Evolutionary conservation across 2,888 invertebrate genomes (phyloP).

Genomic region (Macaria liturata): DNA sequence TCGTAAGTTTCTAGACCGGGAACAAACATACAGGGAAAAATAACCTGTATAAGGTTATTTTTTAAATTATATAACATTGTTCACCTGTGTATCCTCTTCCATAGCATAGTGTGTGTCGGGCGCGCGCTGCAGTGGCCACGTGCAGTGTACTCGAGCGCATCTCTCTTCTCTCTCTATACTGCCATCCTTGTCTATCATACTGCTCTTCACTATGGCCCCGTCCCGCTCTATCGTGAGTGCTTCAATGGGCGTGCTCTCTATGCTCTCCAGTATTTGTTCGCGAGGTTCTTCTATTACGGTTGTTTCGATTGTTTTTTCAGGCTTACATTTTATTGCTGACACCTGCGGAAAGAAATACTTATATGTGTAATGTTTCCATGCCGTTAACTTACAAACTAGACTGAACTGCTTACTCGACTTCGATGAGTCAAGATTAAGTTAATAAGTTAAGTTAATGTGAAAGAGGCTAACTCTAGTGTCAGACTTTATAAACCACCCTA

Average conservation of each 20-base stretch:
- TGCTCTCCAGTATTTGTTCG: neutral
- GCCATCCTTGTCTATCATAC: neutral
- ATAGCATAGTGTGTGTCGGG: slow-evolving; percentile 35
- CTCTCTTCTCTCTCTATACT: slow-evolving; percentile 31
- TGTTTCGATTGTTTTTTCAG: neutral
- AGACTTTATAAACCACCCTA: too few relatives aligned
- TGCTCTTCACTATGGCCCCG: neutral
- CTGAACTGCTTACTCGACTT: too few relatives aligned
- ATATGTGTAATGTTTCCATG: too few relatives aligned
- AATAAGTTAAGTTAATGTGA: too few relatives aligned
- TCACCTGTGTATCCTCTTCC: slow-evolving; percentile 56
- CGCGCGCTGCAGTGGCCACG: slow-evolving; percentile 65
- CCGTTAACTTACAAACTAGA: too few relatives aligned
- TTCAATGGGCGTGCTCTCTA: neutral
- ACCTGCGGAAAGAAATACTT: slow-evolving; percentile 1
- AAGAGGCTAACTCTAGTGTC: too few relatives aligned
- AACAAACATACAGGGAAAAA: too few relatives aligned
- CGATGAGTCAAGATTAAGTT: too few relatives aligned
- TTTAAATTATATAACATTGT: neutral
- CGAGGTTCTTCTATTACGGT: neutral
- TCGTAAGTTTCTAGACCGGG: too few relatives aligned
- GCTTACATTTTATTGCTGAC: neutral
- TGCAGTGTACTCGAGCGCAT: slow-evolving; percentile 76
- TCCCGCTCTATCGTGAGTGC: neutral
- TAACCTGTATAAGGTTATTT: too few relatives aligned